phyloP scores from a whole-genome alignment of 2,888 invertebrate species.

The Drosophila pseudotakahashii region DNA sequence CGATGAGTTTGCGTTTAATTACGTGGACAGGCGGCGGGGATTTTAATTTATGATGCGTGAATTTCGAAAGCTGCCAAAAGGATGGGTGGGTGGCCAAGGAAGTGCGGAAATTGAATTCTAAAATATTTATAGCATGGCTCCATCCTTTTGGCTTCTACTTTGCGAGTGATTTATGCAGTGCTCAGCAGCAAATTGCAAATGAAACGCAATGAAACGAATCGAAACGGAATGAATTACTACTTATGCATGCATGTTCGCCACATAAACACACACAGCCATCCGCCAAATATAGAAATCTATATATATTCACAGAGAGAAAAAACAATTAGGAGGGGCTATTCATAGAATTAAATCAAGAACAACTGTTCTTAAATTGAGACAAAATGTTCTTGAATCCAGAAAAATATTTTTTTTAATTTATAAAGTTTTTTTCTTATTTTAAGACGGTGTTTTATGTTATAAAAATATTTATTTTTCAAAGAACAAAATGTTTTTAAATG shows the following conservation, averaged over 20 bases:
- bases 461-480: too few relatives aligned
- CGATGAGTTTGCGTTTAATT: constrained; percentile 65
- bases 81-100: not conserved
- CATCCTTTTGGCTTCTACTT: constrained; percentile 38
- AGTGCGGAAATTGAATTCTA: constrained; percentile 71
- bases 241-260: constrained; percentile 63
- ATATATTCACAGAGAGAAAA: not conserved
- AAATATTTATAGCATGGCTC: constrained; percentile 61
- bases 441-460: too few relatives aligned
- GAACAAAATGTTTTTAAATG: too few relatives aligned
- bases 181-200: constrained; percentile 59
- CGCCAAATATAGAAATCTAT: not conserved
- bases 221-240: constrained; percentile 61
- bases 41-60: constrained; percentile 53
- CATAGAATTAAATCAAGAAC: too few relatives aligned
- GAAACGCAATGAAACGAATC: constrained; percentile 54
- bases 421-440: too few relatives aligned
- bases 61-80: constrained; percentile 1
- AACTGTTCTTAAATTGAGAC: too few relatives aligned
- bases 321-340: too few relatives aligned
- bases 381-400: too few relatives aligned
- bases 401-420: too few relatives aligned
- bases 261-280: constrained; percentile 19
- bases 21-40: constrained; percentile 55
- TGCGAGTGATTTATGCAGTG: constrained; percentile 69